Evolutionary conservation across 2,888 invertebrate species (phyloP).

Genomic region (Aquatica leii): DNA sequence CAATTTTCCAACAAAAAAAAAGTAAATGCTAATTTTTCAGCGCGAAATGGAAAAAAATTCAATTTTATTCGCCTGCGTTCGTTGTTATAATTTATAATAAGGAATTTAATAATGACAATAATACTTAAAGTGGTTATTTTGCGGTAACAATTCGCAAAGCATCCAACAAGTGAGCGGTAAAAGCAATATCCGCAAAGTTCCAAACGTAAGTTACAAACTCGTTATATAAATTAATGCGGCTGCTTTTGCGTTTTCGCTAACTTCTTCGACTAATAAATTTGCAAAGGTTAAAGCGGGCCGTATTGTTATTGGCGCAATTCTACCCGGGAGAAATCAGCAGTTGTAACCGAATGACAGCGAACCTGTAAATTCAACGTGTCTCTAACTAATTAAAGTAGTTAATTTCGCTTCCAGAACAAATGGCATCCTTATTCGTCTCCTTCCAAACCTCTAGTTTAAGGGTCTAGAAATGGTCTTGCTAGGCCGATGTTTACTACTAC

Average conservation of each 20-base stretch:
- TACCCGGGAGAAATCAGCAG: slow-evolving; percentile 52
- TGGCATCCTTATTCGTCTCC: slow-evolving; percentile 59
- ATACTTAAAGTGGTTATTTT: slow-evolving; percentile 28
- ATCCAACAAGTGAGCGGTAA: slow-evolving; percentile 41
- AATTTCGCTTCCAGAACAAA: slow-evolving; percentile 61
- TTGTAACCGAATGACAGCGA: slow-evolving; percentile 55
- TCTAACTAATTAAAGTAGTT: slow-evolving; percentile 63
- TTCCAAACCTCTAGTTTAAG: slow-evolving; percentile 47
- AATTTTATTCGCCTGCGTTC: background rate
- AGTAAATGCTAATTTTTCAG: too few species aligned
- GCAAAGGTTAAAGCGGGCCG: slow-evolving; percentile 52
- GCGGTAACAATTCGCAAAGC: slow-evolving; percentile 34
- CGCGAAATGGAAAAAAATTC: background rate
- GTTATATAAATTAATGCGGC: slow-evolving; percentile 46
- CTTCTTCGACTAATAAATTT: slow-evolving; percentile 49
- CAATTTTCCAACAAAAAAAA: too few species aligned
- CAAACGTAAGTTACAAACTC: slow-evolving; percentile 44
- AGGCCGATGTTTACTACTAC: slow-evolving; percentile 36
- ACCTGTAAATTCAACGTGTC: slow-evolving; percentile 61
- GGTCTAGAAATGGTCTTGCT: slow-evolving; percentile 46
- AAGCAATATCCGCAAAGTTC: slow-evolving; percentile 42
- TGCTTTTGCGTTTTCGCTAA: slow-evolving; percentile 45
- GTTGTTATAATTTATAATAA: slow-evolving; percentile 7
- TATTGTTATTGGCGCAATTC: slow-evolving; percentile 55
- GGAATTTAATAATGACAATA: slow-evolving; percentile 28